Percentiles rank a stretch among this genome's conserved stretches.
These are phyloP conservation scores for Nicator chloris DNA, from an alignment of 2,113 vertebrate genomes.

Conservation along the genomic window DNA sequence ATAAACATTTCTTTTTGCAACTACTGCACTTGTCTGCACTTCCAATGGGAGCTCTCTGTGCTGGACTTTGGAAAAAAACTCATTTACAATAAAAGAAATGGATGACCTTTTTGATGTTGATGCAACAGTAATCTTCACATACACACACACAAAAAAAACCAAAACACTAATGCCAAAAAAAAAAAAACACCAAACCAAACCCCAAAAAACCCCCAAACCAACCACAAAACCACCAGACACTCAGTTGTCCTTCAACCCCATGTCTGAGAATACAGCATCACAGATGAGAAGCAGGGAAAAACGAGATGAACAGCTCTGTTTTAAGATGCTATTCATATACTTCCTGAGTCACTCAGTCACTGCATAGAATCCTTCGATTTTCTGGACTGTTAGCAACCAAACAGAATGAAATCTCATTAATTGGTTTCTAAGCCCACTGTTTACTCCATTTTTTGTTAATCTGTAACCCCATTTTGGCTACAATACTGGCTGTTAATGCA, in stretches of 20 bases:
- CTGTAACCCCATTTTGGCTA: background rate
- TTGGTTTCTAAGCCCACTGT: background rate
- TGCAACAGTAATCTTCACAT: background rate
- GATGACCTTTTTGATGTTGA: background rate
- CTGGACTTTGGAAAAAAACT: background rate
- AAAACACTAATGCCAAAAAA: rapidly evolving
- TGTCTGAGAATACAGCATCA: background rate
- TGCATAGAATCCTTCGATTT: background rate
- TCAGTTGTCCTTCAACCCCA: background rate
- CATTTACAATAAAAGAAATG: background rate
- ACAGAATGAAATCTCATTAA: background rate
- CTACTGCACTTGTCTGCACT: background rate
- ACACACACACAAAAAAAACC: background rate
- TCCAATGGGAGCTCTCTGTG: background rate
- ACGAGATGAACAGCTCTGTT: background rate
- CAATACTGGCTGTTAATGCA: background rate
- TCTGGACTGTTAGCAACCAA: background rate
- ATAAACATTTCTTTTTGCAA: background rate
- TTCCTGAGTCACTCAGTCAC: background rate
- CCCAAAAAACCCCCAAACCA: background rate
- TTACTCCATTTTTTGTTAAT: background rate
- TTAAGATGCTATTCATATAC: background rate
- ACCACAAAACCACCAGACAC: background rate
- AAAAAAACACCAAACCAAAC: rapidly evolving
- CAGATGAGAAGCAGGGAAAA: background rate